phyloP scores from a whole-genome alignment of 2,113 vertebrate genomes.

The Dicerorhinus sumatrensis region DNA sequence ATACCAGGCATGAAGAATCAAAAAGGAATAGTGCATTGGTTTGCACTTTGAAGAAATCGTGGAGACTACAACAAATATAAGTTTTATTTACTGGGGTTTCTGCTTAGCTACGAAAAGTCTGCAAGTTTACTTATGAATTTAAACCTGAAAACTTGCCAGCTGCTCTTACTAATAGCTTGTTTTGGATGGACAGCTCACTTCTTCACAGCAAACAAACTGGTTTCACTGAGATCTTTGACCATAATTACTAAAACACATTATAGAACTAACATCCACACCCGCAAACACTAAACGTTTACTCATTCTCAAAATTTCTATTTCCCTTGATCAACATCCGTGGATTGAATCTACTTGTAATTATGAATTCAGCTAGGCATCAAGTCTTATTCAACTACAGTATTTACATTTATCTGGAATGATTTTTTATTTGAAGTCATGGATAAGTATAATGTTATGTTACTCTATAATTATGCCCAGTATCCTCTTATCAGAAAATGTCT shows the following conservation, averaged over 20 bases:
- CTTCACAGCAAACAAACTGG: neutral
- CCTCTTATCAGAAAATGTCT: slow-evolving; percentile 40
- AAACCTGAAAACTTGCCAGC: neutral
- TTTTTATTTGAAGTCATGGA: neutral
- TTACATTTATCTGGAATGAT: neutral
- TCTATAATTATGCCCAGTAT: neutral
- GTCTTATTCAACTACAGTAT: neutral
- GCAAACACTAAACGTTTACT: neutral
- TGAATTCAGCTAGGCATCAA: neutral
- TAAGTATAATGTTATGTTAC: slow-evolving; percentile 31
- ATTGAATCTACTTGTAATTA: neutral
- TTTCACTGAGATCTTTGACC: neutral
- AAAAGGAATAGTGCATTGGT: neutral
- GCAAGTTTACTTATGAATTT: neutral
- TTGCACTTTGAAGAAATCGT: neutral
- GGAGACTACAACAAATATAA: neutral
- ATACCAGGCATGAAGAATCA: neutral
- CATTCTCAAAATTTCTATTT: neutral
- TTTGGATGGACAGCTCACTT: neutral
- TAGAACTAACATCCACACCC: neutral
- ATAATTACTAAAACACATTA: neutral
- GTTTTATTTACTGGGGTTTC: neutral
- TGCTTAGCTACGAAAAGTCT: neutral
- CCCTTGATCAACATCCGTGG: neutral
- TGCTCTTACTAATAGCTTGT: neutral